Base-by-base conservation (phyloP, 2,888 invertebrate species). In the Chouioia cunea region DNA sequence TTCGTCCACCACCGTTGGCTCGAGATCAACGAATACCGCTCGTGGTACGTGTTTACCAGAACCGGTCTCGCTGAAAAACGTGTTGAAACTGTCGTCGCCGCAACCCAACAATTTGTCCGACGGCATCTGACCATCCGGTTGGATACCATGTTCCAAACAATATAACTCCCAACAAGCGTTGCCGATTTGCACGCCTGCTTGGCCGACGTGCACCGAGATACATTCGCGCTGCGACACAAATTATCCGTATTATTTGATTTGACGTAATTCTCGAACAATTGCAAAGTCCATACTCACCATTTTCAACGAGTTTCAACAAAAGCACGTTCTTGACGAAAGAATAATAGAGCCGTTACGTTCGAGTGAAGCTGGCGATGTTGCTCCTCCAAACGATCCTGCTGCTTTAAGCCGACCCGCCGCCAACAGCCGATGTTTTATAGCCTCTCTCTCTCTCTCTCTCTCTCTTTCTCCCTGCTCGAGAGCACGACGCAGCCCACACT, bases 1-100 rank as follows among this genome's bases (percentile, higher is more conserved):
- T 88, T 96, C 95, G 88, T 96, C 94, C 85, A 97, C 96, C 81
- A 97, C 97, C 77, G 97, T 97, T 73, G 97, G 97, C 87, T 97
- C 97, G 85, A 98, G 89, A 87, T 98, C 97, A 14, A 97, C 96
- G 83, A 97, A 97, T 69, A 97, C 95, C 52, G 94, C 96, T 79
- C 97, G 90, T 60, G 97, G 97, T 12, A 97, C 97, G 84, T 98
- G 97, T 84, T 97, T 97, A 82, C 97, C 97, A 53, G 96, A 93
- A 65, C 96, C 96, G 70, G 97, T 97, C 87, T 97, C 97, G 80
- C 93, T 93, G 90, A 95, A 95, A 90, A 95, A 95, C 69, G 95
- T 97, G 88, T 96, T 97, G 90, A 96, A 97, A 72, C 95, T 95
- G 87, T 97, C 96, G 83, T 97, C 97, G 70, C 95, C 94, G 75